Base-by-base conservation (phyloP, 2,797 vertebrate species). In the Intellagama lesueurii region DNA sequence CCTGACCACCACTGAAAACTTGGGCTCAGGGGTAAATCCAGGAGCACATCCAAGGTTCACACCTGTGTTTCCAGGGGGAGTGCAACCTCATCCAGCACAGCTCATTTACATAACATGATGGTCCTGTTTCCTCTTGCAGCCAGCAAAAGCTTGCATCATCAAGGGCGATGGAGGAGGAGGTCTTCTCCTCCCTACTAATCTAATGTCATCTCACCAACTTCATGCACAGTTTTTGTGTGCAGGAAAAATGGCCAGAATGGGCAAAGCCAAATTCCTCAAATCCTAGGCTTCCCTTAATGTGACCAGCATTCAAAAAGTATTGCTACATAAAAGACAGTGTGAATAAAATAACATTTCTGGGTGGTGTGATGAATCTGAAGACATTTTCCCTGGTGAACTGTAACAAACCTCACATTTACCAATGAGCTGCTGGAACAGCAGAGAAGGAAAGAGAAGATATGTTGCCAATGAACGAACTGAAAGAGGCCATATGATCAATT, bases 401-500 rank as follows among this genome's bases (percentile, higher is more conserved):
- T 66, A 88, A 30, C 56, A 69, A 11, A 68, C 11, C 35, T 66
- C 30, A 19, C 11, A 47, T 60, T 44, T 75, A 47, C 16, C 19
- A 81, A 60, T 22, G 1, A 60, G 32, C 26, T 60, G 70, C 35
- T 79, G 26, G 72, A 79, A 72, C 14, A 44, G 68, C 7, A 52
- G 56, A 22, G n/a, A 22, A 52, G 17, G 7, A 11, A 60, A n/a
- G 79, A n/a, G 11, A 14, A 75, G 30, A 68, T 81, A 9, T 68
- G 24, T 89, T 66, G 52, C 28, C 24, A 40, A 44, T 24, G 5
- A 81, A 2, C 68, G 78, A 86, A 76, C 69, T 40, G 30, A 70
- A 81, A n/a, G 26, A 89, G 44, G 22, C 35, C 14, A 70, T 28
- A 72, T 72, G 28, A 86, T 89, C 83, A 81, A 89, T 81, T 86